Conservation (phyloP, 2,888 invertebrate species). For the Cerastis rubricosa region DNA sequence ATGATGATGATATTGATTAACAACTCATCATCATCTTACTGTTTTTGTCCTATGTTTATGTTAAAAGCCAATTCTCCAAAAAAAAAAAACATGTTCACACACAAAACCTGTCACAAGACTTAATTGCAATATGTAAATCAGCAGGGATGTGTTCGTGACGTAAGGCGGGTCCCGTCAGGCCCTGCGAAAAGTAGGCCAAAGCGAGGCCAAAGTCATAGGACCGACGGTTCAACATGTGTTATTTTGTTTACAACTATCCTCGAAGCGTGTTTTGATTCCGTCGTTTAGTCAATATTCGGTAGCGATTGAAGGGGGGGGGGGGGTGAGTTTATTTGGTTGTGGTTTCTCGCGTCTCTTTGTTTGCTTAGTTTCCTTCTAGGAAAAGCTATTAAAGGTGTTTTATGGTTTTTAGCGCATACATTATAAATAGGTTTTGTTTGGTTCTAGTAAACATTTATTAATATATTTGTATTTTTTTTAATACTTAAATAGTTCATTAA, state of each 20-base stretch:
- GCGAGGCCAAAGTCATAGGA: constrained; percentile 61
- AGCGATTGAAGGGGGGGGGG: constrained; percentile 1
- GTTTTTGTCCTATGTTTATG: background rate
- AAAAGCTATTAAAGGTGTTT: background rate
- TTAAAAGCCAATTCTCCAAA: background rate
- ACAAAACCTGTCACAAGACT: constrained; percentile 42
- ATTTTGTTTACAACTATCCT: constrained; percentile 65
- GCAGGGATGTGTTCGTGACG: constrained; percentile 40
- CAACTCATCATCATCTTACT: background rate
- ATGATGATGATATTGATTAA: too few species aligned
- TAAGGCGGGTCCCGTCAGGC: constrained; percentile 37
- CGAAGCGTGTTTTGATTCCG: constrained; percentile 53
- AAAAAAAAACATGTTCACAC: constrained; percentile 6
- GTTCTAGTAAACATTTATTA: background rate
- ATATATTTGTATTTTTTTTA: background rate
- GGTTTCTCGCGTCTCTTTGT: constrained; percentile 4
- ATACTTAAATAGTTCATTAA: background rate
- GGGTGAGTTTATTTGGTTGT: constrained; percentile 22
- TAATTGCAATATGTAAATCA: constrained; percentile 67
- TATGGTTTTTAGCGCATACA: background rate
- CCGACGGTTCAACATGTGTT: constrained; percentile 57
- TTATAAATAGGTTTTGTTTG: background rate
- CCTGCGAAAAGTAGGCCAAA: constrained; percentile 64
- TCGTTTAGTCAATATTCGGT: constrained; percentile 58
- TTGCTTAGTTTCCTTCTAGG: background rate